Evolutionary conservation across 2,888 invertebrate species (phyloP).

Genomic region (Acrobasis suavella): DNA sequence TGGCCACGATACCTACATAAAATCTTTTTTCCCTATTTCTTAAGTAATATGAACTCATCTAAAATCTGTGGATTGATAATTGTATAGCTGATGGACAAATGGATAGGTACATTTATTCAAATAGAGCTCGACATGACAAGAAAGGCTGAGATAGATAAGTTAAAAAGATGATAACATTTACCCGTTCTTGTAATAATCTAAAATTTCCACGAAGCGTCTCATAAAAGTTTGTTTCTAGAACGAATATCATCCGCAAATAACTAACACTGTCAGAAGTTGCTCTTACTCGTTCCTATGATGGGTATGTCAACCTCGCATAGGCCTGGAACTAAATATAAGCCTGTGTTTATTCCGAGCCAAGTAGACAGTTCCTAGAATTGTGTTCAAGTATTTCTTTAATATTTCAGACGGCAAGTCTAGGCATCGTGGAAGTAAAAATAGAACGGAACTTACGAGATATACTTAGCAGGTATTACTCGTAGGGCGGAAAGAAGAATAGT

Average conservation of each 20-base stretch:
- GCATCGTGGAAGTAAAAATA: slow-evolving; percentile 10
- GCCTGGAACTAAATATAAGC: neutral
- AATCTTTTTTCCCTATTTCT: too few relatives aligned
- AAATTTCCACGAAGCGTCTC: too few relatives aligned
- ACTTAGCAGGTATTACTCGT: neutral
- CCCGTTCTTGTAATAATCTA: too few relatives aligned
- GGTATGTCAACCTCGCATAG: neutral
- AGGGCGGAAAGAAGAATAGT: slow-evolving; percentile 6
- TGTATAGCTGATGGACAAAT: too few relatives aligned
- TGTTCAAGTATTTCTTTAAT: slow-evolving; percentile 19
- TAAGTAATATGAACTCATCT: too few relatives aligned
- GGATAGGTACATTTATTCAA: too few relatives aligned
- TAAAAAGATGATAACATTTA: too few relatives aligned
- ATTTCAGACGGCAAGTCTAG: slow-evolving; percentile 13
- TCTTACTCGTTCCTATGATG: neutral
- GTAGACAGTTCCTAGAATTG: slow-evolving; percentile 6
- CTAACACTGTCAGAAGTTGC: neutral
- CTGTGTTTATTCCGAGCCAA: neutral
- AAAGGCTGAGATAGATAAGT: too few relatives aligned
- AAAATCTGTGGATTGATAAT: too few relatives aligned
- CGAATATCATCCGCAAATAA: neutral
- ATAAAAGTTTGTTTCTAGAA: neutral
- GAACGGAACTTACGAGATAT: neutral
- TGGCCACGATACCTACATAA: too few relatives aligned
- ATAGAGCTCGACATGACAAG: too few relatives aligned